Evolutionary conservation across 2,113 vertebrate genomes (phyloP).

Genomic region (Alouatta palliata): DNA sequence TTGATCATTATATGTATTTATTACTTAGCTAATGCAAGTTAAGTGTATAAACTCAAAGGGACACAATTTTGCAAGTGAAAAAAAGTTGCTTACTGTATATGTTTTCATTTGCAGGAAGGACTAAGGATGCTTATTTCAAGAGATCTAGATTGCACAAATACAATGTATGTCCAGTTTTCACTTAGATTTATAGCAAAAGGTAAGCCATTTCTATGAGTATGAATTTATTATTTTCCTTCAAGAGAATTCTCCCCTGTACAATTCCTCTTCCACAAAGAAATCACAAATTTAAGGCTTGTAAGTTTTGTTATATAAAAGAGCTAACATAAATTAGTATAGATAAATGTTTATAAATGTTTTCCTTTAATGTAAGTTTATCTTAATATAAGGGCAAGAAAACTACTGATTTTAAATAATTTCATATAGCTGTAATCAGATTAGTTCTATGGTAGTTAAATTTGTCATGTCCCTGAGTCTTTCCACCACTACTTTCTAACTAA

Average conservation of each 20-base stretch:
- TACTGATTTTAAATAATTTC: constrained; percentile 12
- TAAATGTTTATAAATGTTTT: constrained; percentile 39
- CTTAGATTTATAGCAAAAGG: constrained; percentile 98
- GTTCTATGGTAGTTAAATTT: background rate
- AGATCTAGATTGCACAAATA: constrained; percentile 95
- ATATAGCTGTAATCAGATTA: background rate
- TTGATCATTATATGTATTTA: background rate
- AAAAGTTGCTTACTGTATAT: background rate
- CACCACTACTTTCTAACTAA: background rate
- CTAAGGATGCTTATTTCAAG: constrained; percentile 95
- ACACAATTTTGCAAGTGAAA: constrained; percentile 11
- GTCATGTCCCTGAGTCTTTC: background rate
- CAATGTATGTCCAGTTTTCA: constrained; percentile 96
- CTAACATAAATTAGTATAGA: constrained; percentile 1
- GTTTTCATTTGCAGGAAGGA: constrained; percentile 90
- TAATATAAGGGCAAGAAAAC: background rate
- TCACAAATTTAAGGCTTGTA: background rate
- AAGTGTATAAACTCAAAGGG: background rate
- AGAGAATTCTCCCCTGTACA: background rate
- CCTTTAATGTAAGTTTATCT: background rate
- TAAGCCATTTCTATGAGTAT: constrained; percentile 72
- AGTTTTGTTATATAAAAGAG: background rate
- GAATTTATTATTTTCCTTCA: background rate
- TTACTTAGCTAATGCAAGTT: constrained; percentile 4
- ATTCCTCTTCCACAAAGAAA: background rate